Conservation (phyloP, 1,140 invertebrate species). For the Palaemon carinicauda region DNA sequence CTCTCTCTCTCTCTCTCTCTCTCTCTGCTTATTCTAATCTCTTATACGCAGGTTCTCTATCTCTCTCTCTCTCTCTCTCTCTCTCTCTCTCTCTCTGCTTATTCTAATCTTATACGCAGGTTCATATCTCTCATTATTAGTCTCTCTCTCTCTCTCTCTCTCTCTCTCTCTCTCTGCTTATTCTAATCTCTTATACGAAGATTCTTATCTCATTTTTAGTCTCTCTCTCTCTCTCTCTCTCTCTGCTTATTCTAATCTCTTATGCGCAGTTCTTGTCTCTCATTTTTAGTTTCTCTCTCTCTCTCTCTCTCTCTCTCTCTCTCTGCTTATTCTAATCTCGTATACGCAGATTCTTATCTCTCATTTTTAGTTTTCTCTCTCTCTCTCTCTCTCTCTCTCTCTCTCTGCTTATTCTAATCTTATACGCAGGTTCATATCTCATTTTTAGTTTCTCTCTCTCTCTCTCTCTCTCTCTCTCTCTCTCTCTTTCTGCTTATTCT, state of each 20-base stretch:
- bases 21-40: conserved; percentile 7
- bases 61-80: conserved; percentile 18
- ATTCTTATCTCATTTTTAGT: background rate
- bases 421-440: background rate
- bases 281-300: conserved; percentile 35
- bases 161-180: conserved; percentile 37
- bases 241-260: too few species aligned
- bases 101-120: too few species aligned
- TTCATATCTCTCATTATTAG: too few species aligned
- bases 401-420: conserved; percentile 2
- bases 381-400: conserved; percentile 38
- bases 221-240: conserved; percentile 17
- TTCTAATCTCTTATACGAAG: background rate
- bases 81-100: conserved; percentile 16
- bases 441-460: conserved; percentile 3
- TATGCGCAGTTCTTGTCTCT: too few species aligned
- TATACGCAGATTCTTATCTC: too few species aligned
- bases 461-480: conserved; percentile 4
- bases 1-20: conserved; percentile 38
- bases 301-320: conserved; percentile 39
- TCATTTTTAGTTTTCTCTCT: conserved; percentile 34
- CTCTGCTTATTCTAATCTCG: background rate
- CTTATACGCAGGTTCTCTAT: background rate
- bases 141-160: conserved; percentile 38
- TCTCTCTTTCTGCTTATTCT: too few species aligned